Conservation (phyloP, 2,888 invertebrate species). For the Protonemura montana region DNA sequence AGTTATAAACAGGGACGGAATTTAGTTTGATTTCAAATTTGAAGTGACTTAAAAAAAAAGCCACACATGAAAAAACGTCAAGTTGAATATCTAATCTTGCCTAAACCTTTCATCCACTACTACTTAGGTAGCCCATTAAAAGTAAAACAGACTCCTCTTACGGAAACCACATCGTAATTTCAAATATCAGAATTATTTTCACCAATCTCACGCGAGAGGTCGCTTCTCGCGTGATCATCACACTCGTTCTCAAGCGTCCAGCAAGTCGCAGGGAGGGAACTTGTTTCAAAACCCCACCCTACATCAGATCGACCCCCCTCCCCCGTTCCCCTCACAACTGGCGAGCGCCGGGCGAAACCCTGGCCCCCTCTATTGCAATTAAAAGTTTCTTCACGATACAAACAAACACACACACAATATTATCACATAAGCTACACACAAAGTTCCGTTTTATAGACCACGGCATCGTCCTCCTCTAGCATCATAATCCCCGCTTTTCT, state of each 20-base stretch:
- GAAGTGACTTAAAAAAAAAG: too few species aligned
- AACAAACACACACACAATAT: background rate
- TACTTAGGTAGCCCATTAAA: too few species aligned
- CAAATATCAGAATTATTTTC: background rate
- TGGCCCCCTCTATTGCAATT: conserved; percentile 43
- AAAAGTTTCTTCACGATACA: conserved; percentile 36
- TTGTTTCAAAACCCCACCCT: background rate
- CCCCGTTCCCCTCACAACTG: conserved; percentile 38
- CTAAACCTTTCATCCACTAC: too few species aligned
- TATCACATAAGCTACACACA: background rate
- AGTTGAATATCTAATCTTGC: too few species aligned
- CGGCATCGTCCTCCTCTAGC: background rate
- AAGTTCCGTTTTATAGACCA: background rate
- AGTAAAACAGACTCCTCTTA: too few species aligned
- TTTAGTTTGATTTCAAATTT: too few species aligned
- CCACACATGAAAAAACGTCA: too few species aligned
- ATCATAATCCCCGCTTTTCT: background rate
- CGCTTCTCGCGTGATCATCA: conserved; percentile 14
- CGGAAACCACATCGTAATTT: too few species aligned
- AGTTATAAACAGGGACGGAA: too few species aligned
- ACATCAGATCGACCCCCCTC: conserved; percentile 35
- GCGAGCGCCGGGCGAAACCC: conserved; percentile 45
- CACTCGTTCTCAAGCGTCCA: background rate
- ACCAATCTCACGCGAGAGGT: background rate
- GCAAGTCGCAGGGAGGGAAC: background rate